Evolutionary conservation across 2,888 invertebrate genomes (phyloP), one percentile per base, ranked within the genome.

Genomic region (Hartigia nigra): DNA sequence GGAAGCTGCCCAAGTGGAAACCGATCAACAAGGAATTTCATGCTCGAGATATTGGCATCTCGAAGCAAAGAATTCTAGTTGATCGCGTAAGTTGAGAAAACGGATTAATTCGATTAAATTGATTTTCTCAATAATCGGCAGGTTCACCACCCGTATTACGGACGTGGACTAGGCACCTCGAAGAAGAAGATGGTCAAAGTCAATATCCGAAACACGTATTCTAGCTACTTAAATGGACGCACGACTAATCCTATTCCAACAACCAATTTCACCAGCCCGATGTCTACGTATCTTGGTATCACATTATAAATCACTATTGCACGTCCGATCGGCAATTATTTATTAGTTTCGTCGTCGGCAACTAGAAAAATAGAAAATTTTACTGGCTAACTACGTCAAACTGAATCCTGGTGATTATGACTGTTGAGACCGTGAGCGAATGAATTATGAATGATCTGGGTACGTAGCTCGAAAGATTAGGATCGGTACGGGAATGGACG

Each of bases 321-420:
- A 23, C 55, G 55, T 55, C 23, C 85, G 84, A 86, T 86, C 85
- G 85, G 86, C 87, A 85, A 87, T 84, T 87, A 83, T 85, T 85
- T 79, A 75, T 70, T 78, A 76, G 69, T 77, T 72, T 34, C 31
- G 9, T 34, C 82, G 82, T 85, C 83, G 84, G 83, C 86, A 87
- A 84, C 86, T 88, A 87, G 86, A 88, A 88, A 88, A 88, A 88
- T 88, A 88, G 86, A 87, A 84, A 86, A 87, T 87, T 88, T 87
- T 84, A 86, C 86, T 83, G 85, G 78, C 84, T 86, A 83, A 82
- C 84, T 83, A 86, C 82, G 84, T 86, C 83, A 85, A 81, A 82
- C 80, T 83, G 78, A 76, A 72, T 39, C 70, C 76, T 74, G 5
- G 2, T 12, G 70, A 32, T 12, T 55, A 69, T 70, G 9, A 75